Base-by-base conservation (phyloP, 1,140 invertebrate species). In the Physella acuta region DNA sequence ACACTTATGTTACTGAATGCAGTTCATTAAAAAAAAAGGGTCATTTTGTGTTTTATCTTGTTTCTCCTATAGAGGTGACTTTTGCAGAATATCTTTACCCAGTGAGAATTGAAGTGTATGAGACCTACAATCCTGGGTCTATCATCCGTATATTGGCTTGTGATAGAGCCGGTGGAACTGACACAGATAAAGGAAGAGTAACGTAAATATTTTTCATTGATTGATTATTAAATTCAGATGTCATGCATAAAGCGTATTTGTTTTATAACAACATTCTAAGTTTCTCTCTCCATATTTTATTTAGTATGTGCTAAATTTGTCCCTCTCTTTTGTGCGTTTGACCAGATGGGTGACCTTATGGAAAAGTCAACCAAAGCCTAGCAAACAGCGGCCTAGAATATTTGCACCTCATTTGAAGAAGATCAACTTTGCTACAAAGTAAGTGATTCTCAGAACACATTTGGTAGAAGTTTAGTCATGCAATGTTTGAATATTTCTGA, bases 111-210 rank as follows among this genome's bases (percentile, higher is more conserved):
- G 90, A 89, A 2, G 89, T 95, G 68, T 95, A 91, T 85, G 94
- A 96, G 85, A 94, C 92, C 2, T 95, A 92, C 74, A 95, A 95
- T 85, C 93, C 94, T 5, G 94, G 94, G 33, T 91, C 92, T 33
- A 87, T 95, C 17, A 89, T 95, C 14, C 88, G 90, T 65, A 92
- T 96, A 63, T 92, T 92, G 88, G 92, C 92, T 3, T 88, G 87
- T 75, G 80, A 83, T 68, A 66, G 55, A 24, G 39, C 65, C 14
- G 68, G 66, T 39, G 78, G 78, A 0, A 80, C 75, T 30, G 85
- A 86, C 56, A 85, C 85, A 44, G 81, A 78, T 34, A 75, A 69
- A 65, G 64, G 67, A 33, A 73, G 71, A 78, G 79, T 73, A 71
- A 52, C 69, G 51, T 65, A 56, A 44, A 37, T 51, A 1, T 36